Conservation (phyloP, 2,888 invertebrate genomes). For the Cenopis cana region DNA sequence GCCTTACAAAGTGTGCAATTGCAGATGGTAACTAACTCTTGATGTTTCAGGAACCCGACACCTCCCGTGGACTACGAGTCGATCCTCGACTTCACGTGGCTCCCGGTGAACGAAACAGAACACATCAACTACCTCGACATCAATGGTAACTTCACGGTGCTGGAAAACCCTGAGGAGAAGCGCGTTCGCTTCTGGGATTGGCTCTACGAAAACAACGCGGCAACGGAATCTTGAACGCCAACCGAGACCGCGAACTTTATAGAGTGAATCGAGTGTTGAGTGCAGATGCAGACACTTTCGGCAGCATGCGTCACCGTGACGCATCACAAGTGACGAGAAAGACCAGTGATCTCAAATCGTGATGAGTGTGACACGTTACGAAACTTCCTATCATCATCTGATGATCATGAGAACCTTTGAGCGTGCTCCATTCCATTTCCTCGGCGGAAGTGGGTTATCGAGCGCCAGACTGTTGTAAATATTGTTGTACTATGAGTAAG, state of each 20-base stretch:
- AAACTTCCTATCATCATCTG: conserved; percentile 15
- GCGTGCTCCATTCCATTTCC: conserved; percentile 47
- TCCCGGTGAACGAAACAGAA: conserved; percentile 73
- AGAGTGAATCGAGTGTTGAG: conserved; percentile 37
- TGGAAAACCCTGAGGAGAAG: conserved; percentile 80
- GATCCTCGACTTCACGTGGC: conserved; percentile 81
- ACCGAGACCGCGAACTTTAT: not conserved
- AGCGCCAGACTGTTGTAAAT: conserved; percentile 44
- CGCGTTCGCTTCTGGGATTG: conserved; percentile 85
- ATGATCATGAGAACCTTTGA: conserved; percentile 23
- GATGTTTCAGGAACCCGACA: conserved; percentile 79
- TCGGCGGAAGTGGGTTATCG: conserved; percentile 46
- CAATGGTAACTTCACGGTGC: conserved; percentile 78
- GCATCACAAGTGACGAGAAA: conserved; percentile 21
- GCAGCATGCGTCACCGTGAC: conserved; percentile 10
- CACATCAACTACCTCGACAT: conserved; percentile 82
- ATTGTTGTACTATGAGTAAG: conserved; percentile 25
- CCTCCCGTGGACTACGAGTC: conserved; percentile 80
- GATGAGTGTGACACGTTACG: conserved; percentile 35
- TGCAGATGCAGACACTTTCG: conserved; percentile 25
- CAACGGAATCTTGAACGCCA: conserved; percentile 45
- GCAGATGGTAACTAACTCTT: too few relatives aligned
- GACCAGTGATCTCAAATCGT: conserved; percentile 41
- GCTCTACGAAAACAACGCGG: conserved; percentile 70
- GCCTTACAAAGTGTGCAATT: too few relatives aligned